phyloP scores from a whole-genome alignment of 2,797 vertebrate genomes.

The Macrochelys suwanniensis region DNA sequence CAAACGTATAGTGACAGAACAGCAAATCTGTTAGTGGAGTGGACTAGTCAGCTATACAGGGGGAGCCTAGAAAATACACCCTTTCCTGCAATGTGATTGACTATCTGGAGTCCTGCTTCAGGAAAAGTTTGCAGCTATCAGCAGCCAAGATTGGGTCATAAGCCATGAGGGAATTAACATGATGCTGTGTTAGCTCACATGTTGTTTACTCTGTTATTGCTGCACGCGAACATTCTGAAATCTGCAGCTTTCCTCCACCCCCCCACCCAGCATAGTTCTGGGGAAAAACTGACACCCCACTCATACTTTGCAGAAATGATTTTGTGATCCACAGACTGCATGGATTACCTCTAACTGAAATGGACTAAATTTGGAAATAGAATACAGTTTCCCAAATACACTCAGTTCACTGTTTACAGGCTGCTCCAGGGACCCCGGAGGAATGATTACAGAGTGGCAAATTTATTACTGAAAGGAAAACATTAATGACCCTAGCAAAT shows the following conservation, averaged over 20 bases:
- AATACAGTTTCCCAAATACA: neutral
- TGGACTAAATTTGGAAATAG: neutral
- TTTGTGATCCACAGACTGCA: neutral
- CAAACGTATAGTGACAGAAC: neutral
- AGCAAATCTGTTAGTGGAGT: neutral
- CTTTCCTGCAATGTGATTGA: neutral
- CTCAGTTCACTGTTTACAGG: neutral
- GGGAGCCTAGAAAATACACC: neutral
- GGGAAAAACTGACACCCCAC: neutral
- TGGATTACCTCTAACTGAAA: neutral
- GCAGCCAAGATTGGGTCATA: neutral
- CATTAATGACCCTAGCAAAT: neutral
- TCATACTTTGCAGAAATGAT: neutral
- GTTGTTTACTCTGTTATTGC: neutral
- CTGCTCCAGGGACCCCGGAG: neutral
- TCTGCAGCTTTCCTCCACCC: neutral
- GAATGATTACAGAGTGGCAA: neutral
- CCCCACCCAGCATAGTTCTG: neutral
- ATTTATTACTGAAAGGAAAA: neutral
- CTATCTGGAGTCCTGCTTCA: neutral
- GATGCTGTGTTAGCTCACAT: neutral
- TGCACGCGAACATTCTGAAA: neutral
- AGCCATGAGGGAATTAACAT: neutral
- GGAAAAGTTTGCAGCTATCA: neutral
- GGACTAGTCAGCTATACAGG: neutral